Conservation (phyloP, 2,888 invertebrate genomes). For the Lamellibrachia columna region DNA sequence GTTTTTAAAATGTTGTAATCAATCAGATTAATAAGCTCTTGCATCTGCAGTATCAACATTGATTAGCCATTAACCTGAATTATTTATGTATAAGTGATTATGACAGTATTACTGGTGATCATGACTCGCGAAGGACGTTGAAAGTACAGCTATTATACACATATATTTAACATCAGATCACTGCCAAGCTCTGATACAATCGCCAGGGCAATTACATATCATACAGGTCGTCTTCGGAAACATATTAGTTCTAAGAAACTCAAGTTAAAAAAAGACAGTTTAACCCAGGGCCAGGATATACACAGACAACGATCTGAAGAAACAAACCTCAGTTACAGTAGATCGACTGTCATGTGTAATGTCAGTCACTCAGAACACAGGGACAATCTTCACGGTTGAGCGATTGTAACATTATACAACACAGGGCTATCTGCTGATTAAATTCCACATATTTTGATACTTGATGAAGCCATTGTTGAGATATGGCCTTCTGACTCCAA, state of each 20-base stretch:
- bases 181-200: not conserved
- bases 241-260: not conserved
- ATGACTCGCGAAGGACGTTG: not conserved
- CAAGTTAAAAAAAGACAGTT: not conserved
- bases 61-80: constrained; percentile 1
- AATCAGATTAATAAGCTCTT: not conserved
- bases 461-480: not conserved
- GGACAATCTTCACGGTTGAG: not conserved
- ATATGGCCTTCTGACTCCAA: not conserved
- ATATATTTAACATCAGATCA: not conserved
- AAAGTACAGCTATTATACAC: not conserved
- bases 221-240: not conserved
- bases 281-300: not conserved
- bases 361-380: not conserved
- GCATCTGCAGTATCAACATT: not conserved
- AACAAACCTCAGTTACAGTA: not conserved
- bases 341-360: not conserved
- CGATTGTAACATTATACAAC: not conserved
- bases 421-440: not conserved
- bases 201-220: not conserved
- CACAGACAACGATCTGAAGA: not conserved
- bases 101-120: not conserved
- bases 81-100: not conserved
- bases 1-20: not conserved
- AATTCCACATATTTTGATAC: not conserved